Evolutionary conservation across 2,888 invertebrate genomes (phyloP), one percentile per base, ranked within the genome.

Genomic region (Entomobrya multifasciata): DNA sequence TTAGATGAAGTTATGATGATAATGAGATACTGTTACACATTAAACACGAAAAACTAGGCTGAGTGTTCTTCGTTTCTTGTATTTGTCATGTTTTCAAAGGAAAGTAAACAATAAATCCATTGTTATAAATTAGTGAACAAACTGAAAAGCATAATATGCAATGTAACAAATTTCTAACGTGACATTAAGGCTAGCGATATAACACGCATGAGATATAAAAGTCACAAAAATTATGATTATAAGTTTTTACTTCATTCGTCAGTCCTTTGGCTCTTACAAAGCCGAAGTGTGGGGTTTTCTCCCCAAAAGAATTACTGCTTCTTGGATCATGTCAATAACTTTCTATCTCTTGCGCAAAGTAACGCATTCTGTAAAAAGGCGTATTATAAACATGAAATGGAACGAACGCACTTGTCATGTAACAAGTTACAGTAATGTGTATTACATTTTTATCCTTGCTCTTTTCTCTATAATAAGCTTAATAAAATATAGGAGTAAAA

Each of bases 151-250:
- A n/a, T n/a, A n/a, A n/a, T n/a, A n/a, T n/a, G n/a, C n/a, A n/a
- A n/a, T n/a, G n/a, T n/a, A n/a, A n/a, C n/a, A n/a, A n/a, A n/a
- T n/a, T n/a, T n/a, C n/a, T n/a, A n/a, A n/a, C 52, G 41, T 84
- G 84, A 84, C 84, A 77, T 74, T 84, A 77, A 77, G 84, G 84
- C 52, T 84, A n/a, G n/a, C n/a, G n/a, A n/a, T n/a, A n/a, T n/a
- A n/a, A n/a, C n/a, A n/a, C n/a, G n/a, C n/a, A n/a, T n/a, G 77
- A 77, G 77, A 67, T 77, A 55, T 67, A 76, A 76, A 84, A 84
- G 77, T 20, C 44, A 60, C 76, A 62, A 76, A 84, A 77, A 67
- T 84, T 84, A 84, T 77, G 83, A 83, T 77, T n/a, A 55, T 74
- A 72, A 57, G n/a, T 62, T 49, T n/a, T 60, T 44, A 17, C 22